Conservation (phyloP, 2,797 vertebrate species). For the Salmo trutta region DNA sequence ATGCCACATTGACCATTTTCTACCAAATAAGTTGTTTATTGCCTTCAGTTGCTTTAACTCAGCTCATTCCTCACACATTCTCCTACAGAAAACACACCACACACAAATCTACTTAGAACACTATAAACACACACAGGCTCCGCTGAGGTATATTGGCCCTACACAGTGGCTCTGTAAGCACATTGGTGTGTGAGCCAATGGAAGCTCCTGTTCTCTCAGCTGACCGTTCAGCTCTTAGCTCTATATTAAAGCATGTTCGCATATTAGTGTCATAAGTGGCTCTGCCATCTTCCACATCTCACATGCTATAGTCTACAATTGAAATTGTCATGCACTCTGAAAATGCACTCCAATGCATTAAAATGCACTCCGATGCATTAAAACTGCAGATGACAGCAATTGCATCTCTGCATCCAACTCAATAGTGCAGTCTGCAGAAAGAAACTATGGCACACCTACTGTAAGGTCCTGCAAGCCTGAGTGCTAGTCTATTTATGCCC, state of each 20-base stretch:
- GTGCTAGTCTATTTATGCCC: too few relatives aligned
- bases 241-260: background rate
- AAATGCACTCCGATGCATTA: background rate
- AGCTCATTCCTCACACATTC: background rate
- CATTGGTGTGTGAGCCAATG: conserved; percentile 28
- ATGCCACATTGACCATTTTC: too few relatives aligned
- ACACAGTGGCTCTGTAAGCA: conserved; percentile 21
- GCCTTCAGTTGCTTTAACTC: background rate
- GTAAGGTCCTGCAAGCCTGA: too few relatives aligned
- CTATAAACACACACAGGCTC: conserved; percentile 1
- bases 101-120: background rate
- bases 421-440: too few relatives aligned
- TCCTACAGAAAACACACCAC: background rate
- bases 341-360: background rate
- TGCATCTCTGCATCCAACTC: too few relatives aligned
- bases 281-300: background rate
- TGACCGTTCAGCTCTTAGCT: background rate
- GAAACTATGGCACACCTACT: too few relatives aligned
- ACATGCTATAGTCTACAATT: background rate
- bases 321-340: background rate
- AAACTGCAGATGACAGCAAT: too few relatives aligned
- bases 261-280: background rate
- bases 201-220: too few relatives aligned
- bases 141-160: background rate
- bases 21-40: too few relatives aligned